A percentile compares a stretch with the other conserved stretches of the same genome.
phyloP scores from a whole-genome alignment of 53 echinoderm and acorn worm genomes.

The Paracentrotus lividus region DNA sequence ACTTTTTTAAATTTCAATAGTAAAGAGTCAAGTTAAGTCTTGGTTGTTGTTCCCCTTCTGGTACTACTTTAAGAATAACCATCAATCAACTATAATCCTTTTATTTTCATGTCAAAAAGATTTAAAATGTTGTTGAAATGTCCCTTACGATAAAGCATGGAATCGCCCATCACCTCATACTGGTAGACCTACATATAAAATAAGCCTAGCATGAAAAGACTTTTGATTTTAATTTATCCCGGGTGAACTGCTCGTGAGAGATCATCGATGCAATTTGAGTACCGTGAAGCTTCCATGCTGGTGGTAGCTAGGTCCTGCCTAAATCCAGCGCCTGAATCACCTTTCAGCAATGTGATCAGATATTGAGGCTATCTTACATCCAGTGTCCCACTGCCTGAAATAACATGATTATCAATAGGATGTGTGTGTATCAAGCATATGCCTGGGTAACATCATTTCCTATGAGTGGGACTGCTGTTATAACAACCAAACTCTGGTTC shows the following conservation, averaged over 20 bases:
- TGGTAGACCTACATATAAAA: too few species aligned
- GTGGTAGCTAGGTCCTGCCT: neutral
- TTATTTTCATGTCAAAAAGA: too few species aligned
- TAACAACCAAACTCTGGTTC: neutral
- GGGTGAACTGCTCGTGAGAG: neutral
- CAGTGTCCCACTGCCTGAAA: constrained; percentile 37
- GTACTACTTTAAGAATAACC: too few species aligned
- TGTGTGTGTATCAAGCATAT: neutral
- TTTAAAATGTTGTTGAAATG: too few species aligned
- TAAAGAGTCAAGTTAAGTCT: too few species aligned
- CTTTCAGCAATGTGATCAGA: constrained; percentile 49
- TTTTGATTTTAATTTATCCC: neutral
- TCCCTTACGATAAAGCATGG: too few species aligned
- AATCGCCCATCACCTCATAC: neutral
- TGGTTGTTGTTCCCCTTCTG: too few species aligned
- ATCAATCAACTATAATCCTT: too few species aligned
- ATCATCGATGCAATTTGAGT: neutral
- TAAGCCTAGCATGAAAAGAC: too few species aligned
- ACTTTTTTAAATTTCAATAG: too few species aligned
- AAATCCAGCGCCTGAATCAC: too few species aligned
- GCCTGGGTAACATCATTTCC: constrained; percentile 41
- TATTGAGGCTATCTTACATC: constrained; percentile 49
- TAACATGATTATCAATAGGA: constrained; percentile 65
- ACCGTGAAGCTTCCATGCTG: too few species aligned
- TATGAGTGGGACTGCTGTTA: constrained; percentile 36